Conservation (phyloP, 2,888 invertebrate genomes). For the Argyresthia albistria region DNA sequence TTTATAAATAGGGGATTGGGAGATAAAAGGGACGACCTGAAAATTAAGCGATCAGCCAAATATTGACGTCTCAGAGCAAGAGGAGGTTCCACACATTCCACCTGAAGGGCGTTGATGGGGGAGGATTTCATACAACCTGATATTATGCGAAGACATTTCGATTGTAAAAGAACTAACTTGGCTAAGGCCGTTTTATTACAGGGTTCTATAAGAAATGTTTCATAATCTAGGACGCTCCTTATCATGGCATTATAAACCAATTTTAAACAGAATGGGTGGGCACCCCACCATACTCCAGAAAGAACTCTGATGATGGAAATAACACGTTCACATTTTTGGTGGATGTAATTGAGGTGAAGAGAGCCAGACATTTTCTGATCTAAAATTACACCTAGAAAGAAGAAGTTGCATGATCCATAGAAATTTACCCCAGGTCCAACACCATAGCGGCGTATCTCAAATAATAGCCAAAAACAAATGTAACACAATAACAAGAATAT, state of each 20-base stretch:
- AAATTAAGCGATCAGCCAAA: neutral
- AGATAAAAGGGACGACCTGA: neutral
- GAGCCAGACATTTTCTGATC: constrained; percentile 10
- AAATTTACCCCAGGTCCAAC: no score
- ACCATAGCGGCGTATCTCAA: no score
- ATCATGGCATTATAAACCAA: neutral
- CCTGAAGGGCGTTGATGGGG: neutral
- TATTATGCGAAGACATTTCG: neutral
- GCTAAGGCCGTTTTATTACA: neutral
- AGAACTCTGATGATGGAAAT: constrained; percentile 10
- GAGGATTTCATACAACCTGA: constrained; percentile 1
- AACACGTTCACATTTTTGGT: constrained; percentile 13
- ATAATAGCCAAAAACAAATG: no score
- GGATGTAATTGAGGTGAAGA: constrained; percentile 8
- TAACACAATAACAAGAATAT: no score
- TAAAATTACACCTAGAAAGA: constrained; percentile 13
- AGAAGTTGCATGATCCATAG: no score
- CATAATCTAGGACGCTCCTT: constrained; percentile 1
- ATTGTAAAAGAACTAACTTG: neutral
- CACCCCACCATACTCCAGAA: neutral
- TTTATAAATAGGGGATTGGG: no score
- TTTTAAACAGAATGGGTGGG: neutral
- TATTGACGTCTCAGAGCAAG: neutral
- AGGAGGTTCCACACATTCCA: constrained; percentile 2
- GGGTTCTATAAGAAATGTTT: neutral